Evolutionary conservation across 2,797 vertebrate genomes (phyloP).

Genomic region (Hirundo rustica): DNA sequence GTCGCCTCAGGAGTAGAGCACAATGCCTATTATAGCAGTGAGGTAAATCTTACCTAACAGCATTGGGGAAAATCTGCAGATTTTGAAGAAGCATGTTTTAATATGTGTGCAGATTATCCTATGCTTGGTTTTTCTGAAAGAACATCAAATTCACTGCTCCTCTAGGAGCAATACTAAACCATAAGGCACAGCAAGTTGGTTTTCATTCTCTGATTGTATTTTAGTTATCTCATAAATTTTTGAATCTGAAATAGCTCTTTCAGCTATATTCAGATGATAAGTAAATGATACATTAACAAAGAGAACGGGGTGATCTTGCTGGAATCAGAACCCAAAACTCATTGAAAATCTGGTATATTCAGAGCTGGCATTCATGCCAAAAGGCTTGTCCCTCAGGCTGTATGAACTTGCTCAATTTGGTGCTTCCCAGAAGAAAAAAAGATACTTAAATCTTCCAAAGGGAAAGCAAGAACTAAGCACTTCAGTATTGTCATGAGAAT

Average conservation of each 20-base stretch:
- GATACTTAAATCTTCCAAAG: neutral
- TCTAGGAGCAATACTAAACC: neutral
- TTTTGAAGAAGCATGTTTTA: neutral
- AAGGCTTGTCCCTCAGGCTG: neutral
- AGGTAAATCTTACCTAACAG: neutral
- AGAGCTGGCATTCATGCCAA: neutral
- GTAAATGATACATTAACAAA: neutral
- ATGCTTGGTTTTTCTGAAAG: neutral
- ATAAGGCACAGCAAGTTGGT: neutral
- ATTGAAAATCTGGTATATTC: neutral
- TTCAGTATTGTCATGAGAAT: constrained; percentile 9
- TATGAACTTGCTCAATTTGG: neutral
- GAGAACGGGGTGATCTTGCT: neutral
- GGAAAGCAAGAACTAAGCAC: neutral
- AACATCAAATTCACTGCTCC: neutral
- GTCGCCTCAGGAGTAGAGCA: neutral
- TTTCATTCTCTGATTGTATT: neutral
- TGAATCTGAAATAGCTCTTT: neutral
- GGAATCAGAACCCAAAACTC: neutral
- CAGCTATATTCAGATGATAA: neutral
- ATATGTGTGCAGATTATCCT: neutral
- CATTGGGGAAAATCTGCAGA: neutral
- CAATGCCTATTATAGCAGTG: neutral
- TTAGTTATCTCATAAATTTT: neutral
- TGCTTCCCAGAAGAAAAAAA: neutral